Evolutionary conservation across 2,113 vertebrate species (phyloP).

Genomic region (Bucco capensis): DNA sequence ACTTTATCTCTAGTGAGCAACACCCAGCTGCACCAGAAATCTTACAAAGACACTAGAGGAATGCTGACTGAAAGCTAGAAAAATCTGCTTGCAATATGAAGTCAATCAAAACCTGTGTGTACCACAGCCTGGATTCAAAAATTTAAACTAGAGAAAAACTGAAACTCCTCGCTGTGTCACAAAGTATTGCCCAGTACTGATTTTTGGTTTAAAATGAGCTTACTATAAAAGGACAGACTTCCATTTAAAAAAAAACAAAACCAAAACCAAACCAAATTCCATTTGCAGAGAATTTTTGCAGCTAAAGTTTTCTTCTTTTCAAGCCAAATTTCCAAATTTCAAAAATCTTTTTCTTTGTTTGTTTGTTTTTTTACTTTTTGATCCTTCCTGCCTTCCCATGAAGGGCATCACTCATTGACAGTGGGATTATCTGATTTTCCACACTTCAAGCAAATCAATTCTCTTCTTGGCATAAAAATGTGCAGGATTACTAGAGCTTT

Average conservation of each 20-base stretch:
- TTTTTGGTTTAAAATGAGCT: not conserved
- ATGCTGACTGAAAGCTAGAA: not conserved
- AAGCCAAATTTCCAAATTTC: not conserved
- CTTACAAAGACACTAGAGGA: not conserved
- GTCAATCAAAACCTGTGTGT: not conserved
- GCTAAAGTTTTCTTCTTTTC: not conserved
- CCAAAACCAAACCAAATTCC: not conserved
- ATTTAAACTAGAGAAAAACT: not conserved
- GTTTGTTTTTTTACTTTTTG: not conserved
- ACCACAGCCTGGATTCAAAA: not conserved
- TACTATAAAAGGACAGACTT: not conserved
- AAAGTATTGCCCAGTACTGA: not conserved
- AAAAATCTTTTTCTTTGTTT: not conserved
- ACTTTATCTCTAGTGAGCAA: not conserved
- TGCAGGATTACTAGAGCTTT: not conserved
- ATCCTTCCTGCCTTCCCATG: not conserved
- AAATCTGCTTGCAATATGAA: not conserved
- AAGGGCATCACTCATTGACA: not conserved
- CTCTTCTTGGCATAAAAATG: not conserved
- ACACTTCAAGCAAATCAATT: not conserved
- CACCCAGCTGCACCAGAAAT: not conserved
- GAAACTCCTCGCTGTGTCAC: not conserved
- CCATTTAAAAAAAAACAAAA: not conserved
- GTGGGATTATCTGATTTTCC: not conserved
- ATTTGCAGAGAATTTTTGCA: not conserved